Evolutionary conservation across 2,888 invertebrate genomes (phyloP).

Genomic region (Ypsolopha sequella): DNA sequence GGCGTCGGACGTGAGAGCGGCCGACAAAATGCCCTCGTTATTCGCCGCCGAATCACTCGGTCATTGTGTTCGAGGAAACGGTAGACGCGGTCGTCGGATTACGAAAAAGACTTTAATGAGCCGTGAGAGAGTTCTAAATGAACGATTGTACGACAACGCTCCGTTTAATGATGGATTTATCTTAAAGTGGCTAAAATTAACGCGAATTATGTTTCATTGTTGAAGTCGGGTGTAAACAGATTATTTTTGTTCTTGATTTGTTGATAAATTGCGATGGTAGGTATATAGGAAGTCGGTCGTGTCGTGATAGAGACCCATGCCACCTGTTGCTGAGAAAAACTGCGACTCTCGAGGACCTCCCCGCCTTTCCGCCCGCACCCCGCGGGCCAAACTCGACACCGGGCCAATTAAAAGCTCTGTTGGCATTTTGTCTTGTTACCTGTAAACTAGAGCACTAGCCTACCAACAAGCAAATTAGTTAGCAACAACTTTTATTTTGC

Average conservation of each 20-base stretch:
- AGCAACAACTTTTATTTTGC: not conserved
- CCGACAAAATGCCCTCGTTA: constrained; percentile 71
- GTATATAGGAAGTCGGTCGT: not conserved
- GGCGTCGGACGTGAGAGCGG: constrained; percentile 70
- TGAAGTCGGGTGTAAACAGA: constrained; percentile 15
- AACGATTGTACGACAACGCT: constrained; percentile 54
- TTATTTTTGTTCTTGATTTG: constrained; percentile 6
- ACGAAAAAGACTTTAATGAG: constrained; percentile 70
- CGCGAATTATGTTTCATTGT: constrained; percentile 28
- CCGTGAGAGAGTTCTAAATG: constrained; percentile 67
- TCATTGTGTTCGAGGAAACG: constrained; percentile 69
- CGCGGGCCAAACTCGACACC: constrained; percentile 29
- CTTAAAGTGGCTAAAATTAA: constrained; percentile 51
- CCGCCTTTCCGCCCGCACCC: constrained; percentile 12
- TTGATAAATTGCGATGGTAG: not conserved
- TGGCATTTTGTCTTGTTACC: constrained; percentile 25
- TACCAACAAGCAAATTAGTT: constrained; percentile 1
- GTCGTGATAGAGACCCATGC: constrained; percentile 23
- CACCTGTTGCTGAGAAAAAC: constrained; percentile 61
- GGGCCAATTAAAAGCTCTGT: constrained; percentile 56
- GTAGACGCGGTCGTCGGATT: constrained; percentile 67
- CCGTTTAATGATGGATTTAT: constrained; percentile 63
- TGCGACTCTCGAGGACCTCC: constrained; percentile 28
- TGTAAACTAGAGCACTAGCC: constrained; percentile 3
- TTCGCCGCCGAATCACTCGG: constrained; percentile 70